These are phyloP conservation scores for Anser cygnoides DNA, from an alignment of 2,113 vertebrate species.

Conservation along the genomic window DNA sequence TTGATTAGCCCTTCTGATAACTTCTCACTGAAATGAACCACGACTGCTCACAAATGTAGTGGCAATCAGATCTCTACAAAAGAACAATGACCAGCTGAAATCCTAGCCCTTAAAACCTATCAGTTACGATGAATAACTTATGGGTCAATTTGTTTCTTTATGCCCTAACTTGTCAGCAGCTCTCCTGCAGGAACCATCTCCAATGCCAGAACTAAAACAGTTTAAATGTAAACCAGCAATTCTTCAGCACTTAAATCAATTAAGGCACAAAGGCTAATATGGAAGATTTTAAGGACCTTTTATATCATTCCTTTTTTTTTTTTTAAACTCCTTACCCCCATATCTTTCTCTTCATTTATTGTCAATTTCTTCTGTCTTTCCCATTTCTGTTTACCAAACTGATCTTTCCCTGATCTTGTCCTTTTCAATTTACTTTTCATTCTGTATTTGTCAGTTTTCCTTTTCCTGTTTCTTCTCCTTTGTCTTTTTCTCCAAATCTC, in stretches of 20 bases:
- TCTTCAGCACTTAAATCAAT: neutral
- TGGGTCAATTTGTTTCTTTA: neutral
- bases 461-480: neutral
- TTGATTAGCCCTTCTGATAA: neutral
- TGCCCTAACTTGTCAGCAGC: neutral
- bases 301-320: neutral
- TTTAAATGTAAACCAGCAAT: neutral
- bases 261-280: neutral
- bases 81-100: neutral
- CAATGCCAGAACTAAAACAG: neutral
- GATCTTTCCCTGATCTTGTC: constrained; percentile 5
- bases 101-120: neutral
- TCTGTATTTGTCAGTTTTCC: constrained; percentile 15
- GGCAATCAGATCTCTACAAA: neutral
- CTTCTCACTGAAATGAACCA: neutral
- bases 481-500: neutral
- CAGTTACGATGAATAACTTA: neutral
- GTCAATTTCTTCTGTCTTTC: neutral
- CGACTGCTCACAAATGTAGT: fast-evolving
- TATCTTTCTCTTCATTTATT: neutral
- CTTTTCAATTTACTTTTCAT: constrained; percentile 45
- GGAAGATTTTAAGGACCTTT: neutral
- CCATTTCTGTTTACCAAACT: constrained; percentile 8
- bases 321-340: neutral
- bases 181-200: neutral